Conservation (phyloP, 2,797 vertebrate genomes). For the Danio kyathit region DNA sequence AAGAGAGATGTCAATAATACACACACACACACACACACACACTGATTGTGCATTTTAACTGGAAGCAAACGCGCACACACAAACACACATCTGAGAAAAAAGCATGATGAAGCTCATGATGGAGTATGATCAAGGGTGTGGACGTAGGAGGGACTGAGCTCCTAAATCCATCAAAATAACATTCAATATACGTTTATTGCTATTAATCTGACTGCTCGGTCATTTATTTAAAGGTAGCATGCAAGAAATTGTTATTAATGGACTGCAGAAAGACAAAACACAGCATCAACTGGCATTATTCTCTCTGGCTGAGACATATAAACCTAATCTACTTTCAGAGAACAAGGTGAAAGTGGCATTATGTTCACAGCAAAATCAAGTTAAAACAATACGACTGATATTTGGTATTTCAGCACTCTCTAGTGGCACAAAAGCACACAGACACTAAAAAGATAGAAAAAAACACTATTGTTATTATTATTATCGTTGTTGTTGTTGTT, state of each 20-base stretch:
- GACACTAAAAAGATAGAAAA: neutral
- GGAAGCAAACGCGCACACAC: neutral
- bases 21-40: neutral
- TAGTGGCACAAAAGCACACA: slow-evolving; percentile 26
- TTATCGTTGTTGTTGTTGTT: no score
- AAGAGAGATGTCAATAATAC: slow-evolving; percentile 47
- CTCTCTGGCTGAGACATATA: neutral
- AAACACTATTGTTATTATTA: neutral
- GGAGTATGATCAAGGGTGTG: neutral
- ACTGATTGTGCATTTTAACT: neutral
- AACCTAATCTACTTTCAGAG: neutral
- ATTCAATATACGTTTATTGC: slow-evolving; percentile 1
- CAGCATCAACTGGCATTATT: neutral
- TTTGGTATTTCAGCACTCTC: slow-evolving; percentile 40
- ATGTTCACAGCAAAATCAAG: neutral
- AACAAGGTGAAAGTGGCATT: neutral
- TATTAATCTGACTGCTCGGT: slow-evolving; percentile 15
- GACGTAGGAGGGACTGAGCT: neutral
- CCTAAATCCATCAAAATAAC: slow-evolving; percentile 21
- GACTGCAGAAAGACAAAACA: neutral
- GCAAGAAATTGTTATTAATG: neutral
- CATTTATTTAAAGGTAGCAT: neutral
- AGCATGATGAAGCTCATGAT: neutral
- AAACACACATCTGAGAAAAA: neutral
- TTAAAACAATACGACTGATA: neutral